Conservation (phyloP, 2,113 vertebrate genomes). For the Cryptomyrus ogoouensis region DNA sequence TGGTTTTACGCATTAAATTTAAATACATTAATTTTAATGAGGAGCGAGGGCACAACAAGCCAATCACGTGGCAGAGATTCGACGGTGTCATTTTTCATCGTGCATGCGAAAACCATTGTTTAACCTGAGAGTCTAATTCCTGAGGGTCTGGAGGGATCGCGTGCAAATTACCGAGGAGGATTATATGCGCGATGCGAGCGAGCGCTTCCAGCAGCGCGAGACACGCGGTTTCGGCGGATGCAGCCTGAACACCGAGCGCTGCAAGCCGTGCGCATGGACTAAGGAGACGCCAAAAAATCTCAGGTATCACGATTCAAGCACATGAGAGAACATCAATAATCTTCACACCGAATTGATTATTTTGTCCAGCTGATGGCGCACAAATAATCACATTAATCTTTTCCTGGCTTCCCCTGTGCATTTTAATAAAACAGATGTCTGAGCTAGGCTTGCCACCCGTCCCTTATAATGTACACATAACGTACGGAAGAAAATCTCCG, state of each 20-base stretch:
- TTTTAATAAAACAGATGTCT: neutral
- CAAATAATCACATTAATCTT: neutral
- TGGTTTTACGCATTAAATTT: neutral
- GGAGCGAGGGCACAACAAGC: neutral
- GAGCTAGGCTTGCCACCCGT: no score
- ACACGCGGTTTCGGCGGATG: neutral
- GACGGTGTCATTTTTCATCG: neutral
- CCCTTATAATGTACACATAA: neutral
- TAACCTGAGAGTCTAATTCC: neutral
- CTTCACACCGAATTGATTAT: neutral
- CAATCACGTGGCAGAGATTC: neutral
- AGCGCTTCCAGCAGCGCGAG: neutral
- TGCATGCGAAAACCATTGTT: neutral
- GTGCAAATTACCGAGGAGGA: neutral
- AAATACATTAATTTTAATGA: slow-evolving; percentile 12
- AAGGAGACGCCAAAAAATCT: neutral
- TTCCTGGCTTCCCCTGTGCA: neutral
- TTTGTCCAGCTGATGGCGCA: neutral
- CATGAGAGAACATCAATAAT: slow-evolving; percentile 1
- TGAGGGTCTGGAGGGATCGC: neutral
- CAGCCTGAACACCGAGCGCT: neutral
- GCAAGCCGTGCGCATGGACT: neutral
- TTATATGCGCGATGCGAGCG: neutral
- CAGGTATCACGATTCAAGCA: neutral
- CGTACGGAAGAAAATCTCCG: neutral